phyloP scores from a whole-genome alignment of 2,797 vertebrate species.

The Sciurus carolinensis region DNA sequence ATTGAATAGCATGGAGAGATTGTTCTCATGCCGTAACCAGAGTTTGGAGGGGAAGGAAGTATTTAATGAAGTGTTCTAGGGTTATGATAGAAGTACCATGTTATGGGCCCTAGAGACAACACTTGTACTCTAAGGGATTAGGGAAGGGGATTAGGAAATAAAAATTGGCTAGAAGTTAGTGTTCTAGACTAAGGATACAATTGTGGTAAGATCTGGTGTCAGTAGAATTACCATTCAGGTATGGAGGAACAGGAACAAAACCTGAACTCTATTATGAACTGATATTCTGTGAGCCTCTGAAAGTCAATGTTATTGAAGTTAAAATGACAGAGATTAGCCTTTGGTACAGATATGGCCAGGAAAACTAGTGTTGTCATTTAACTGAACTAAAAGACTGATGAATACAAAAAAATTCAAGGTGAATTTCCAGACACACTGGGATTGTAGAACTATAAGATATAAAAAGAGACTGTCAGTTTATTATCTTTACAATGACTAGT shows the following conservation, averaged over 20 bases:
- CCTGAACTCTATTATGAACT: conserved; percentile 17
- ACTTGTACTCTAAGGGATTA: not conserved
- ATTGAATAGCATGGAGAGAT: not conserved
- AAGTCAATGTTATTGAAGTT: conserved; percentile 15
- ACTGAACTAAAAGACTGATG: not conserved
- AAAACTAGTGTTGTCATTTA: conserved; percentile 14
- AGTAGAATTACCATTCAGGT: not conserved
- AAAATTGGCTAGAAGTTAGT: conserved; percentile 10
- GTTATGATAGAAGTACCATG: not conserved
- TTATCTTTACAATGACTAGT: conserved; percentile 64
- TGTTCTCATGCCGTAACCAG: not conserved
- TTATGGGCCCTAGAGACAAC: not conserved
- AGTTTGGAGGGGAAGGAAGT: conserved; percentile 38
- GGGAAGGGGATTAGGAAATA: conserved; percentile 43
- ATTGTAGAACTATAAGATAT: not conserved
- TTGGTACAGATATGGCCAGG: not conserved
- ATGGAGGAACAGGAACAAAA: not conserved
- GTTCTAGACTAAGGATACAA: conserved; percentile 49
- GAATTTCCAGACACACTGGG: conserved; percentile 43
- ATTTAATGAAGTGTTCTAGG: conserved; percentile 58
- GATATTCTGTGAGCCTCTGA: not conserved
- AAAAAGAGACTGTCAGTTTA: not conserved
- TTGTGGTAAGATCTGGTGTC: not conserved
- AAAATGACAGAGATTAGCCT: conserved; percentile 42
- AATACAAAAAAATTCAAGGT: conserved; percentile 18